Base-by-base conservation (phyloP, 2,797 vertebrate species). In the Sparidentex hasta region DNA sequence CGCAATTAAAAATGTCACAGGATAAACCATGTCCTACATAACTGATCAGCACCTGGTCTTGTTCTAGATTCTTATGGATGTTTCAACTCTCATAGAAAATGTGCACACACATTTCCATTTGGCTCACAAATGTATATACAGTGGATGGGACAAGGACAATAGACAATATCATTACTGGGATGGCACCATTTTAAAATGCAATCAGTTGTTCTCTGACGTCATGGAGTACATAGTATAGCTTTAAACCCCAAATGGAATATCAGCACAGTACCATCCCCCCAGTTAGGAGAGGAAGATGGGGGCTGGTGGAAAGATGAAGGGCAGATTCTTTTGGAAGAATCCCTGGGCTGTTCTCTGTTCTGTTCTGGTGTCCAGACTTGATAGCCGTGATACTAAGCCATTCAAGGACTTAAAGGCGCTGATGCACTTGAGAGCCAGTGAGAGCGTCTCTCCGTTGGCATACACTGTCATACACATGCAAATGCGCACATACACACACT, bases 311-410 rank as follows among this genome's bases (percentile, higher is more conserved):
- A 66, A 61, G 63, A 61, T 70, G 77, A 65, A 56, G 61, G 66
- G 52, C 90, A 90, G 85, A 94, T 89, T 89, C 90, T 94, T 80
- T 95, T 81, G 91, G 93, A 68, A 71, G 91, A 94, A 92, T 74
- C 77, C 82, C 91, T 82, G 78, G 74, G 33, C 33, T 33, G 33
- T 33, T 81, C 70, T 85, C 90, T 92, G 78, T 78, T 85, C 82
- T 89, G 63, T 84, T 50, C 46, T 94, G 92, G 92, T 95, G 93
- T 92, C 86, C 94, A 94, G 94, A 91, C 92, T 82, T 90, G 81
- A 95, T 91, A 94, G 93, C 90, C 91, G 71, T 93, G 92, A 92
- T 90, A 91, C 89, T 88, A 93, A 93, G 92, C 92, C 90, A 93
- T 95, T 95, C 88, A 84, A 89, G 20, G 88, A 94, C 94, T 95